phyloP scores from a whole-genome alignment of 1,140 invertebrate species.

The Drosophila fuyamai region DNA sequence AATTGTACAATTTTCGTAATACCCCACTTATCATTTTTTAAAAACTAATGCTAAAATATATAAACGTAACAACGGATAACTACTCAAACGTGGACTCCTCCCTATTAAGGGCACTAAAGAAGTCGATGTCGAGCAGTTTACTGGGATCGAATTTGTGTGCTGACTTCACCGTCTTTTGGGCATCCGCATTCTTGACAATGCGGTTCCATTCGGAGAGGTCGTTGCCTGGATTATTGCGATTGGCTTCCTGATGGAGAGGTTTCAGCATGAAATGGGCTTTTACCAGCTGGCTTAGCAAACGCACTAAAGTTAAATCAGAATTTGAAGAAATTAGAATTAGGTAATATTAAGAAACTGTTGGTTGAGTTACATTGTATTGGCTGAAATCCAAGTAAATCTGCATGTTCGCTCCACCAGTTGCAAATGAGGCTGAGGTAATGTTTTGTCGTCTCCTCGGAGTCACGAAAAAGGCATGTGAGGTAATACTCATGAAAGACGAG shows the following conservation, averaged over 20 bases:
- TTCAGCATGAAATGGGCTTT: constrained; percentile 73
- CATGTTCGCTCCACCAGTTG: constrained; percentile 68
- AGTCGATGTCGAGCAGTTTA: constrained; percentile 28
- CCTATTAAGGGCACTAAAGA: constrained; percentile 27
- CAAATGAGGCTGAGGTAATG: constrained; percentile 72
- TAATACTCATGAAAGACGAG: constrained; percentile 76
- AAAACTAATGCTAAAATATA: not conserved
- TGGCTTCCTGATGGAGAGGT: constrained; percentile 57
- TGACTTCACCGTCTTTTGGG: not conserved
- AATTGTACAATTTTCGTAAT: not conserved
- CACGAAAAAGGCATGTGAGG: constrained; percentile 64
- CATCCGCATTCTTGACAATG: constrained; percentile 46
- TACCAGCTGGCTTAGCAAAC: constrained; percentile 61
- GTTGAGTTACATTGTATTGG: constrained; percentile 59
- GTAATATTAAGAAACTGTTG: not conserved
- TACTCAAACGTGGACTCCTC: constrained; percentile 34
- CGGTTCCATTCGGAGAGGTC: constrained; percentile 68
- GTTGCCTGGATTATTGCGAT: constrained; percentile 45
- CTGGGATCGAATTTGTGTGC: not conserved
- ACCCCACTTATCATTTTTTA: not conserved
- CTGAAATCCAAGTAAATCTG: constrained; percentile 49
- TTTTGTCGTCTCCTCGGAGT: constrained; percentile 77
- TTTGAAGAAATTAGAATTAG: not conserved
- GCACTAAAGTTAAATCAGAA: constrained; percentile 34
- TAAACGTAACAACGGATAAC: not conserved